phyloP scores from a whole-genome alignment of 2,888 invertebrate species.

The Zelleria hepariella region DNA sequence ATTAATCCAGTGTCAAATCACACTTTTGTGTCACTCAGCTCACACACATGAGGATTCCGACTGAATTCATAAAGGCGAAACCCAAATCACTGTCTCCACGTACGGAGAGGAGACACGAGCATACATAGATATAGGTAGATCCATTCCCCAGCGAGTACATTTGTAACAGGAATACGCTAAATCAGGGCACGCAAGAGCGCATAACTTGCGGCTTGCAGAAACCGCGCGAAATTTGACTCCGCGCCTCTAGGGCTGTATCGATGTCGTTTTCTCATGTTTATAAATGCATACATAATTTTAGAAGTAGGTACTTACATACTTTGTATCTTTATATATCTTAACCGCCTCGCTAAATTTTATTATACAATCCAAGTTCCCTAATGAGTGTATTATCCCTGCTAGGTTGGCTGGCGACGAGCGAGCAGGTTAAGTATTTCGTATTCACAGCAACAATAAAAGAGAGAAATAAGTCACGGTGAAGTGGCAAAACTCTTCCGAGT shows the following conservation, averaged over 20 bases:
- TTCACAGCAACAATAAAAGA: neutral
- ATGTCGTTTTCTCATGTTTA: neutral
- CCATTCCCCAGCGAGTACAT: slow-evolving; percentile 42
- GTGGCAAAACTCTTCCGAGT: neutral
- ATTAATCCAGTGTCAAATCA: neutral
- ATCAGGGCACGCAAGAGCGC: slow-evolving; percentile 27
- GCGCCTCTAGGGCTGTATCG: neutral
- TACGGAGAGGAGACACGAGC: slow-evolving; percentile 12
- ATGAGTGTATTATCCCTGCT: too few relatives aligned
- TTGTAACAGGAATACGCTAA: slow-evolving; percentile 42
- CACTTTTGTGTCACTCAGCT: neutral
- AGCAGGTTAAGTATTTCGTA: too few relatives aligned
- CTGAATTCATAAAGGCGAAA: neutral
- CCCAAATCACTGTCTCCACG: neutral
- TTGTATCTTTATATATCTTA: neutral
- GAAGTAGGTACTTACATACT: neutral
- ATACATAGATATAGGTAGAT: slow-evolving; percentile 18
- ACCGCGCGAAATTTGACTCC: slow-evolving; percentile 38
- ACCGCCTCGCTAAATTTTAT: too few relatives aligned
- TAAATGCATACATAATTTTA: neutral
- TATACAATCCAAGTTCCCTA: too few relatives aligned
- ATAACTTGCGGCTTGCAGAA: slow-evolving; percentile 41
- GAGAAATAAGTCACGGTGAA: neutral
- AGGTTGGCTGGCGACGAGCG: too few relatives aligned
- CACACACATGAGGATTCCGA: neutral